Evolutionary conservation across 2,113 vertebrate genomes (phyloP), one percentile per base, ranked within the genome.

Genomic region (Marmota monax): DNA sequence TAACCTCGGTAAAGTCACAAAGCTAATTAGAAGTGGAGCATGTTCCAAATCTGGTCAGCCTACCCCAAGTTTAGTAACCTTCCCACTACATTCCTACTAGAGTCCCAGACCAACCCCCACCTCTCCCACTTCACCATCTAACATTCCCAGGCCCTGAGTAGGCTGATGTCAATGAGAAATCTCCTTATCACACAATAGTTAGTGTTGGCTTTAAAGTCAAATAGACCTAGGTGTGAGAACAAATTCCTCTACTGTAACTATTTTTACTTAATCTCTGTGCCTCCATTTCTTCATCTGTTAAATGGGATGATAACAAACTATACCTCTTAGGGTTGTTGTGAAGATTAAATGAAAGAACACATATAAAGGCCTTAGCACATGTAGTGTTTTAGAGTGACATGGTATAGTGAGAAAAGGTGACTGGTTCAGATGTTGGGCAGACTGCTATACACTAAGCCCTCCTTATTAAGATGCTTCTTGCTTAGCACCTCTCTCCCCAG

Each of bases 341-440:
- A 86, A 45, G 82, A 72, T 37, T 10, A 42, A 53, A 32, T 48
- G 14, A 17, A 72, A 29, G 18, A 7, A 22, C 25, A 29, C 8
- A 56, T 18, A 34, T 1, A 70, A 45, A 32, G 53, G 48, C 29
- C 4, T 74, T 17, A 39, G 90, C 27, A 56, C 27, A 63, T 7
- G 32, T 29, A 0, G 4, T 51, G n/a, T n/a, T 48, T 51, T 0
- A 51, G 39, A 69, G 29, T 3, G 1, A 25, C 70, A 10, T 2
- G 63, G 37, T 10, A 11, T 4, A 56, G 3, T 9, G 58, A 82
- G 84, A 22, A 76, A 72, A 82, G 58, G 51, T 9, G 53, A 58
- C 65, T 22, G n/a, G 34, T 22, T 32, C 58, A 10, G 69, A 42
- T 37, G 70, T 12, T 78, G 56, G 45, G 51, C 1, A 2, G 78